Conservation (phyloP, 2,113 vertebrate species). For the Odobenus rosmarus region DNA sequence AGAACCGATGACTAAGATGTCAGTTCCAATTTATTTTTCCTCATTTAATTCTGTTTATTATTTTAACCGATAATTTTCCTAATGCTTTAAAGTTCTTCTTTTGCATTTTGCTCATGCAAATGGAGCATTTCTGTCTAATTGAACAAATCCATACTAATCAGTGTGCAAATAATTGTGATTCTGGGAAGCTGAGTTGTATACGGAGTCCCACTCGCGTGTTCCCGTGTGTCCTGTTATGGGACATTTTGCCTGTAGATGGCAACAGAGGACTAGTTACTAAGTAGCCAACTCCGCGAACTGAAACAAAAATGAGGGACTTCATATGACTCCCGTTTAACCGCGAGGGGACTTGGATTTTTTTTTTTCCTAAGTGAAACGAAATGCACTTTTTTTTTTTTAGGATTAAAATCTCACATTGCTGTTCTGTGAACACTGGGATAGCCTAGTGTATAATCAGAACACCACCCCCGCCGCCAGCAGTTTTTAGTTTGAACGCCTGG, state of each 20-base stretch:
- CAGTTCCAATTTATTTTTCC: conserved; percentile 73
- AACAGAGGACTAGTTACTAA: conserved; percentile 80
- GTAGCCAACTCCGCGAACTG: neutral
- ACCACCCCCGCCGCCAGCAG: neutral
- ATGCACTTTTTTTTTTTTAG: conserved; percentile 65
- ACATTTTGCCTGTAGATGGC: conserved; percentile 86
- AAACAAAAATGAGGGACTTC: neutral
- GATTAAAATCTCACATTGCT: conserved; percentile 68
- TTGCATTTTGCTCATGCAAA: conserved; percentile 67
- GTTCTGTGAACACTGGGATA: conserved; percentile 40
- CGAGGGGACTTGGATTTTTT: conserved; percentile 69
- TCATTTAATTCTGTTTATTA: conserved; percentile 68
- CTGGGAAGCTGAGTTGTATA: conserved; percentile 51
- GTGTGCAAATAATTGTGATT: conserved; percentile 8
- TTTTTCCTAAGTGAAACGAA: conserved; percentile 71
- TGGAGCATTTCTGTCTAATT: conserved; percentile 61
- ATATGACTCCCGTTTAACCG: conserved; percentile 62
- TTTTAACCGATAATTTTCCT: conserved; percentile 74
- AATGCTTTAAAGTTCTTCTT: conserved; percentile 55
- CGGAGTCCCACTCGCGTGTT: neutral
- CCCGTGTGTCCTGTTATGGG: conserved; percentile 46
- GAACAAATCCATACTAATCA: conserved; percentile 75
- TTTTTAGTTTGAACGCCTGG: conserved; percentile 43
- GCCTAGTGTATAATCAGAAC: conserved; percentile 66
- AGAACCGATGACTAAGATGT: conserved; percentile 63